These are phyloP conservation scores for Neoscelio sp. DNA, from an alignment of 2,888 invertebrate species.

Conservation along the genomic window DNA sequence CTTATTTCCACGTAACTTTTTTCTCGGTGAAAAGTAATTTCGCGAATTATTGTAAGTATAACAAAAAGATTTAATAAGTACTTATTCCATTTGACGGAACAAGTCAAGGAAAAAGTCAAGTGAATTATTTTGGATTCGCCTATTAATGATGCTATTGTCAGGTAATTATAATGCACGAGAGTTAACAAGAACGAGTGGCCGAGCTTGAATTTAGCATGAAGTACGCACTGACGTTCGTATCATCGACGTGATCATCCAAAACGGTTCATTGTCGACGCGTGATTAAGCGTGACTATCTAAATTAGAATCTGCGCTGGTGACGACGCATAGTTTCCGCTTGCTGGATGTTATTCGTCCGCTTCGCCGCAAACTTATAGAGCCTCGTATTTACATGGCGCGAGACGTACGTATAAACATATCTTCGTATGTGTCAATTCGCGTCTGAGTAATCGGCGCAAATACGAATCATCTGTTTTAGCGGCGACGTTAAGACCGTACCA, in stretches of 20 bases:
- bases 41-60: slow-evolving; percentile 13
- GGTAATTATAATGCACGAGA: slow-evolving; percentile 45
- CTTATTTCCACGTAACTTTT: too few relatives aligned
- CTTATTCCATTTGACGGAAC: not conserved
- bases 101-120: slow-evolving; percentile 17
- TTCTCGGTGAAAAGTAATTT: too few relatives aligned
- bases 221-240: slow-evolving; percentile 59
- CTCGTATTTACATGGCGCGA: slow-evolving; percentile 45
- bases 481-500: slow-evolving; percentile 11
- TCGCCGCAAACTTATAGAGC: slow-evolving; percentile 61
- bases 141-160: slow-evolving; percentile 50
- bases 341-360: slow-evolving; percentile 61
- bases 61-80: slow-evolving; percentile 10
- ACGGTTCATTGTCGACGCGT: slow-evolving; percentile 76
- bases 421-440: slow-evolving; percentile 50
- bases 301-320: slow-evolving; percentile 78
- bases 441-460: slow-evolving; percentile 40
- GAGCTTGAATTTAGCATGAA: slow-evolving; percentile 25
- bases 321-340: slow-evolving; percentile 56
- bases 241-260: slow-evolving; percentile 74
- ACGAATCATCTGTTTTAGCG: slow-evolving; percentile 47
- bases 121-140: slow-evolving; percentile 28
- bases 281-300: slow-evolving; percentile 80
- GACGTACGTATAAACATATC: slow-evolving; percentile 49
- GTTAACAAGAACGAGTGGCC: slow-evolving; percentile 45